Base-by-base conservation (phyloP, 2,113 vertebrate species). In the Varanus komodoensis region DNA sequence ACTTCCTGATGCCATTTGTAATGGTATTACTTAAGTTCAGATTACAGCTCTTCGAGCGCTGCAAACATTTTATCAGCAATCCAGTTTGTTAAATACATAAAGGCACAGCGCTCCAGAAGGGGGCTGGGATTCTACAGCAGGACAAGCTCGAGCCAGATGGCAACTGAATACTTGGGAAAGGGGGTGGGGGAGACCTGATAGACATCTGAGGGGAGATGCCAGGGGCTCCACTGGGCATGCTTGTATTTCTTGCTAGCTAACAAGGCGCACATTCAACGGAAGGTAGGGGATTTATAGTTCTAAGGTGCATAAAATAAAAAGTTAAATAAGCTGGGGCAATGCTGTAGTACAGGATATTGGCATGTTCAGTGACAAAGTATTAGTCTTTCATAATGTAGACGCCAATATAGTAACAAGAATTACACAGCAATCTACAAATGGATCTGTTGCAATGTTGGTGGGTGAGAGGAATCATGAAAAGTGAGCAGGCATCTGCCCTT, bases 1-100 rank as follows among this genome's bases (percentile, higher is more conserved):
- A 80, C 82, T 79, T 89, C 89, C 82, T 69, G 74, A 89, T 89
- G 89, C 64, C 89, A 85, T 85, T 89, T 84, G 48, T 78, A 84
- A 84, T 84, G 69, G 82, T 38, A 89, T 54, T 48, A 67, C 88
- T 89, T 77, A 78, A 84, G 73, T 84, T 89, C 74, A 85, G 82
- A 85, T 89, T 84, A 89, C 74, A 69, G 74, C 25, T 67, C 78
- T 89, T 89, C 32, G 38, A 89, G 74, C 6, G n/a, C 48, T 44
- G 54, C 61, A 84, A 69, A 78, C 78, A 68, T 79, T 89, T 89
- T 89, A 89, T 69, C 89, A 89, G 73, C 7, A 23, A 79, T 89
- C 73, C 61, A 34, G 15, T n/a, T 50, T 69, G 61, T 85, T 69
- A 79, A 85, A 89, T 85, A 89, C 84, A 50, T 79, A 54, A 85